Percentiles rank a stretch among this genome's conserved stretches.
Conservation (phyloP, 2,888 invertebrate species). For the Scotopteryx bipunctaria region DNA sequence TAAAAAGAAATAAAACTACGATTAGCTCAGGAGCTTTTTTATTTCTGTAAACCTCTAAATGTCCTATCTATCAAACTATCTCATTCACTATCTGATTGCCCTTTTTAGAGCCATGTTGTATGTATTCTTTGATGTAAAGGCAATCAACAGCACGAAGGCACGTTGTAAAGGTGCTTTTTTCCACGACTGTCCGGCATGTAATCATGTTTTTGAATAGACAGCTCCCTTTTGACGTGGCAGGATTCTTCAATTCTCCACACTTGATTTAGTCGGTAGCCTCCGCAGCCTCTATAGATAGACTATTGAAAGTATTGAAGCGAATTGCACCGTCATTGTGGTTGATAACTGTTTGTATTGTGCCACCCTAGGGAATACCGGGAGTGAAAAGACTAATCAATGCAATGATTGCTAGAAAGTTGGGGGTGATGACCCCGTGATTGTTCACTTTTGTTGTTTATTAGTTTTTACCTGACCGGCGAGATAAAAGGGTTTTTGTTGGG, state of each 20-base stretch:
- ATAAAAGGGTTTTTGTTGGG: constrained; percentile 2
- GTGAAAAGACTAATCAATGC: constrained; percentile 74
- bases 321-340: constrained; percentile 73
- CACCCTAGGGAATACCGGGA: constrained; percentile 68
- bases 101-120: too few relatives aligned
- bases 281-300: constrained; percentile 34
- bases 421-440: constrained; percentile 68
- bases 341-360: constrained; percentile 73
- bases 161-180: constrained; percentile 8
- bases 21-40: too few relatives aligned
- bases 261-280: constrained; percentile 71
- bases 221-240: constrained; percentile 66
- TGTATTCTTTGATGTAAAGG: not conserved
- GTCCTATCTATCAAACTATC: too few relatives aligned
- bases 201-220: constrained; percentile 71
- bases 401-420: constrained; percentile 68
- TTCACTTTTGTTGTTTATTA: constrained; percentile 46
- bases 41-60: too few relatives aligned
- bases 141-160: not conserved
- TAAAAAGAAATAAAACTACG: too few relatives aligned
- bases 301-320: constrained; percentile 51
- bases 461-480: constrained; percentile 36
- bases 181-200: constrained; percentile 46
- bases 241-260: constrained; percentile 62
- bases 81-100: too few relatives aligned